phyloP scores from a whole-genome alignment of 2,113 vertebrate species.

The Loxodonta africana region DNA sequence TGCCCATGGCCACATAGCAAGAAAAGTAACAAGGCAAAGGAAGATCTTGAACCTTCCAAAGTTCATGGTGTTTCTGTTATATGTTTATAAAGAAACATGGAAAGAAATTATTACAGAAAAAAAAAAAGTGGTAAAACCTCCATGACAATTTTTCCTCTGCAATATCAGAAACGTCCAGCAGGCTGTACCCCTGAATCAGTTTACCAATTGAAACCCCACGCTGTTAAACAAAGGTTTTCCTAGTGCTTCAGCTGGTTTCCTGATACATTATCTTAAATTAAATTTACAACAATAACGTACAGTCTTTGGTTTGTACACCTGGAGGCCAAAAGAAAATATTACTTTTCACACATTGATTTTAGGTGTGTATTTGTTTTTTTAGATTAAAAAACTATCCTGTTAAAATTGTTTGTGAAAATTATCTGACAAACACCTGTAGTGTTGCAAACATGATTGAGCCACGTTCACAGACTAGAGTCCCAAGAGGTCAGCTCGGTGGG shows the following conservation, averaged over 20 bases:
- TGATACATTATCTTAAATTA: constrained; percentile 18
- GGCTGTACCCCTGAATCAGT: constrained; percentile 83
- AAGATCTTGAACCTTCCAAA: not conserved
- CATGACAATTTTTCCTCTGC: constrained; percentile 70
- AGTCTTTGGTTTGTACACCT: not conserved
- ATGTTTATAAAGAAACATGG: constrained; percentile 17
- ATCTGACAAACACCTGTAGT: not conserved
- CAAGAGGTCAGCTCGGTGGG: too few relatives aligned
- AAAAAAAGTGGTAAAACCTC: not conserved
- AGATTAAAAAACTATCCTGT: constrained; percentile 42
- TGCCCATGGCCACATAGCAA: not conserved
- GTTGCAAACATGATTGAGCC: not conserved
- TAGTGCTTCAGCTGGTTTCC: not conserved
- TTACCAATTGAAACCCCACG: constrained; percentile 53
- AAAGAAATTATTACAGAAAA: not conserved
- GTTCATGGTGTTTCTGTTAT: not conserved
- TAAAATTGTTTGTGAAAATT: constrained; percentile 45
- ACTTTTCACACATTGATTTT: constrained; percentile 8
- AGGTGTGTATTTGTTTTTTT: constrained; percentile 30
- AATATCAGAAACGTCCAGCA: constrained; percentile 85
- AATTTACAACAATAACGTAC: constrained; percentile 9
- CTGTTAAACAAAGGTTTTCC: constrained; percentile 16
- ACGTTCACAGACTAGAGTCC: not conserved
- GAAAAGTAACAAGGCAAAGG: not conserved
- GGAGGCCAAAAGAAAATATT: constrained; percentile 24